These are phyloP conservation scores for Propithecus coquereli DNA, from an alignment of 2,113 vertebrate species.

Conservation along the genomic window DNA sequence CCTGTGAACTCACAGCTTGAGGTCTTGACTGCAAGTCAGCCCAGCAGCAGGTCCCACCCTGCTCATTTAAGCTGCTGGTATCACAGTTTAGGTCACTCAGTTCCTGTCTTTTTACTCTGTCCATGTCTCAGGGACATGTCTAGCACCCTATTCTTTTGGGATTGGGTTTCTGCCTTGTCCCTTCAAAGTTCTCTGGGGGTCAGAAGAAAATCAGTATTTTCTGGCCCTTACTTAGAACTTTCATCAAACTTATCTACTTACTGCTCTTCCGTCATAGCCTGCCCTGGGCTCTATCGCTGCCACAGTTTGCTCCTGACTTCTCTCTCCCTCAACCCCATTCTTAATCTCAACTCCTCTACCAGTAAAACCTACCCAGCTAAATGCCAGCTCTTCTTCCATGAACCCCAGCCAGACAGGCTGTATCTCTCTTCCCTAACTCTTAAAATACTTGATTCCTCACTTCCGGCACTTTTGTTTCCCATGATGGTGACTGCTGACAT, in stretches of 20 bases:
- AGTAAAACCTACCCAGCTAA: not conserved
- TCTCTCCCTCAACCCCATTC: not conserved
- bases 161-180: not conserved
- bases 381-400: no score
- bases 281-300: not conserved
- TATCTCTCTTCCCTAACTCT: not conserved
- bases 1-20: not conserved
- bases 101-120: not conserved
- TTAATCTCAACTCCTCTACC: not conserved
- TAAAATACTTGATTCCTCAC: not conserved
- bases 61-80: not conserved
- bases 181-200: not conserved
- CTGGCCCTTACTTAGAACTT: no score
- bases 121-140: not conserved
- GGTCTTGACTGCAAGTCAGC: not conserved
- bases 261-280: not conserved
- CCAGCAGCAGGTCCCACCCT: no score
- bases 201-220: not conserved
- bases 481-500: not conserved
- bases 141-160: not conserved
- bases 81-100: not conserved
- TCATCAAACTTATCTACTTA: not conserved
- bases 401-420: not conserved
- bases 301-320: not conserved
- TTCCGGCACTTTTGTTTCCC: not conserved